These are phyloP conservation scores for Aphis craccivora DNA, from an alignment of 1,140 invertebrate genomes.

Conservation along the genomic window DNA sequence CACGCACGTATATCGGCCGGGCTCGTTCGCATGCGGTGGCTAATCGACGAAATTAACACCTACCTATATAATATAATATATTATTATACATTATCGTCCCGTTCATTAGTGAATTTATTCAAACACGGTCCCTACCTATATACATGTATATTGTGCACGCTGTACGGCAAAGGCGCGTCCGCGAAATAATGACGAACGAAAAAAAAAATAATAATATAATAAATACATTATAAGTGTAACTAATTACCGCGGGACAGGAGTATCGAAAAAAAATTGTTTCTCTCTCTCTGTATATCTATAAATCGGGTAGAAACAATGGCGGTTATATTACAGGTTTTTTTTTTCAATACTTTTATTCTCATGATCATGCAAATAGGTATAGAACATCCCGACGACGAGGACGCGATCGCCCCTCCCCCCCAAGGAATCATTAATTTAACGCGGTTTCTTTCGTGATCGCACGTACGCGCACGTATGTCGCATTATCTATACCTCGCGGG, in stretches of 20 bases:
- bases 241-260: slow-evolving; percentile 29
- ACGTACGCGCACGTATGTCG: slow-evolving; percentile 9
- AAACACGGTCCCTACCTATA: not conserved
- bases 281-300: not conserved
- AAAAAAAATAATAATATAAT: not conserved
- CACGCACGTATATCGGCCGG: slow-evolving; percentile 5
- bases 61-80: not conserved
- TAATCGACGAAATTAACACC: slow-evolving; percentile 37
- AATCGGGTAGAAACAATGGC: slow-evolving; percentile 29
- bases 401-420: not conserved
- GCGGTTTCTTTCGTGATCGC: not conserved
- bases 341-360: not conserved
- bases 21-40: not conserved
- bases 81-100: not conserved
- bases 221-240: slow-evolving; percentile 37
- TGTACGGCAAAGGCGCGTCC: not conserved
- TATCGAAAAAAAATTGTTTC: not conserved
- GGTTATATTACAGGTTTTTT: not conserved
- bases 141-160: too few species aligned
- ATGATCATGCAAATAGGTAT: slow-evolving; percentile 47
- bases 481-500: not conserved
- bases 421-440: slow-evolving; percentile 36
- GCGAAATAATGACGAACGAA: not conserved
- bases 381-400: not conserved
- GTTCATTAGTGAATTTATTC: slow-evolving; percentile 41